Evolutionary conservation across 2,888 invertebrate genomes (phyloP).

Genomic region (Lottia gigantea): DNA sequence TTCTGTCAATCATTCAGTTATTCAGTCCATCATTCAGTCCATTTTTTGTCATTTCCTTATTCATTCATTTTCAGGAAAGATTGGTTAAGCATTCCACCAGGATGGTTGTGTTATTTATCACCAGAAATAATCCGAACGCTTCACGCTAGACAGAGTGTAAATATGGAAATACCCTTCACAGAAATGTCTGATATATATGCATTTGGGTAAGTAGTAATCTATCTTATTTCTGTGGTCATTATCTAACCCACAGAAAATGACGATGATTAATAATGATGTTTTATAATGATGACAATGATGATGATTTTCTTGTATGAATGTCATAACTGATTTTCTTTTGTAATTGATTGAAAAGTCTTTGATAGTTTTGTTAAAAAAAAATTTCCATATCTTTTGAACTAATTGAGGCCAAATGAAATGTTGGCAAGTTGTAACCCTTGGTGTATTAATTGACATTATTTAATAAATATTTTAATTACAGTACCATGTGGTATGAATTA

Average conservation of each 20-base stretch:
- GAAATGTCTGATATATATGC: conserved; percentile 95
- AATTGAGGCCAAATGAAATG: too few species aligned
- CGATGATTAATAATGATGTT: too few species aligned
- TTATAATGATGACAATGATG: too few species aligned
- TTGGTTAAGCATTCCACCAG: conserved; percentile 83
- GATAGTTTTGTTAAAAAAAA: too few species aligned
- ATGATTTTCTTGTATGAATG: too few species aligned
- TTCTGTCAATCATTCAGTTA: background rate
- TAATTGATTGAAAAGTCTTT: too few species aligned
- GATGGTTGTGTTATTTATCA: conserved; percentile 98
- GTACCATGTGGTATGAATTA: conserved; percentile 98
- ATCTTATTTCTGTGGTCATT: too few species aligned
- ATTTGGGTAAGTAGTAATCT: conserved; percentile 81
- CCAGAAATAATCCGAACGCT: conserved; percentile 94
- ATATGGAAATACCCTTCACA: conserved; percentile 91
- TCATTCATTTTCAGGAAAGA: conserved; percentile 71
- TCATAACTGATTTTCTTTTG: too few species aligned
- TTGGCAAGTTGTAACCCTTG: background rate
- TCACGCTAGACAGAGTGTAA: conserved; percentile 72
- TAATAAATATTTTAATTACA: conserved; percentile 63
- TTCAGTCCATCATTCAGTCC: background rate
- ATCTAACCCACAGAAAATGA: too few species aligned
- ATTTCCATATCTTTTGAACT: background rate
- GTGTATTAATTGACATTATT: too few species aligned
- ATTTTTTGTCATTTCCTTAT: too few species aligned